Conservation (phyloP, 2,113 vertebrate species). For the Candoia aspera region DNA sequence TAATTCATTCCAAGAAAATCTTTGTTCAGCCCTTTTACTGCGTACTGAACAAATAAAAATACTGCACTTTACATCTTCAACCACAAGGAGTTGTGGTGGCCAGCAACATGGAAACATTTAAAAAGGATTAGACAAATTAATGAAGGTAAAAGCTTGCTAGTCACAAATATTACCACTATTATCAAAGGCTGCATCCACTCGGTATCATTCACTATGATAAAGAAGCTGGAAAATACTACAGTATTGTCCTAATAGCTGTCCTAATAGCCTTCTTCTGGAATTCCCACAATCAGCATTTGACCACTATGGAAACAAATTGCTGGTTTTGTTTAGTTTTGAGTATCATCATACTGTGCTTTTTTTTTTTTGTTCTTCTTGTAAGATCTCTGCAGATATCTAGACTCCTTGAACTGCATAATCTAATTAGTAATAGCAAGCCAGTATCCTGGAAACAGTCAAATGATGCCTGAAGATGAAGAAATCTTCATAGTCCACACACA, state of each 20-base stretch:
- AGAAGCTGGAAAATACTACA: background rate
- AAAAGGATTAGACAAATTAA: background rate
- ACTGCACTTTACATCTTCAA: background rate
- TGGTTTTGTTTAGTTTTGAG: background rate
- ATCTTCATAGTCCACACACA: background rate
- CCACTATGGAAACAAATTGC: background rate
- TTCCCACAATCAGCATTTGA: background rate
- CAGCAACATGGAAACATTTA: background rate
- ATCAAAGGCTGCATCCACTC: background rate
- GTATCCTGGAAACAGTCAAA: background rate
- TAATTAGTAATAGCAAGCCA: background rate
- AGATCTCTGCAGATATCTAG: background rate
- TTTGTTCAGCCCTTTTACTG: background rate
- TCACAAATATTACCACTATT: background rate
- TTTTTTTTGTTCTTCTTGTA: background rate
- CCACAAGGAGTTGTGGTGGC: background rate
- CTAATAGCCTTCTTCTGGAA: background rate
- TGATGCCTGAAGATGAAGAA: background rate
- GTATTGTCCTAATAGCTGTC: background rate
- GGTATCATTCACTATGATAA: background rate
- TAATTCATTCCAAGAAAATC: background rate
- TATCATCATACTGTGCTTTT: background rate
- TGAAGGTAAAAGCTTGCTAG: background rate
- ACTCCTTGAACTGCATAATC: background rate
- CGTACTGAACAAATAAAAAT: background rate